Percentiles rank a stretch among this genome's conserved stretches.
phyloP scores from a whole-genome alignment of 2,888 invertebrate genomes.

The Spilarctia lutea region DNA sequence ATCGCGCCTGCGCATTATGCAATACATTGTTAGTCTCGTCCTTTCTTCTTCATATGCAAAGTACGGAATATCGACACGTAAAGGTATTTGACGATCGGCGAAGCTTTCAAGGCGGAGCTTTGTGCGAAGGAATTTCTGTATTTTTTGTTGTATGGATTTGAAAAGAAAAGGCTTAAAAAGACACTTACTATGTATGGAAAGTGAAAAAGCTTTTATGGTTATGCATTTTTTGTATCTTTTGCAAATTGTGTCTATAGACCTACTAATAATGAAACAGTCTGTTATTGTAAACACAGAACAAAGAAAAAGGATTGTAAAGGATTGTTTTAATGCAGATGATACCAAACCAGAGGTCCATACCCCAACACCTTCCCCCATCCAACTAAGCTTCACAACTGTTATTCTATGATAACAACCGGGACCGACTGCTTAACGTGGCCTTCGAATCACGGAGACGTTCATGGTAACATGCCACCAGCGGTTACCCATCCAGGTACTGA shows the following conservation, averaged over 20 bases:
- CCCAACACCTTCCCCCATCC: too few relatives aligned
- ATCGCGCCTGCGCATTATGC: conserved; percentile 27
- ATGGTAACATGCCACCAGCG: too few relatives aligned
- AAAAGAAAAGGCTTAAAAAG: conserved; percentile 25
- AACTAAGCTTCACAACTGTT: too few relatives aligned
- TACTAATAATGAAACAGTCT: too few relatives aligned
- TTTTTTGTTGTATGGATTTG: conserved; percentile 38
- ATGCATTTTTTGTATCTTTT: neutral
- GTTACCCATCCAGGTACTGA: too few relatives aligned
- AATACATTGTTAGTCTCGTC: conserved; percentile 48
- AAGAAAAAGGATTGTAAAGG: too few relatives aligned
- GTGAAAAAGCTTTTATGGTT: neutral
- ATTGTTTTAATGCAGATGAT: too few relatives aligned
- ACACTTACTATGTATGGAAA: conserved; percentile 8
- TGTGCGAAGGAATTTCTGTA: conserved; percentile 38
- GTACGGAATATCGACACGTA: conserved; percentile 16
- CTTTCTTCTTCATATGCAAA: conserved; percentile 32
- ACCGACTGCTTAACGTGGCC: too few relatives aligned
- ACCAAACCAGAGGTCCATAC: too few relatives aligned
- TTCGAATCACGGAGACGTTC: too few relatives aligned
- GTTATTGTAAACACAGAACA: too few relatives aligned
- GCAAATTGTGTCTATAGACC: neutral
- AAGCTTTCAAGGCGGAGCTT: conserved; percentile 24
- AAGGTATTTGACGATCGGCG: conserved; percentile 10
- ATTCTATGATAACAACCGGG: too few relatives aligned